These are phyloP conservation scores for Dynastes grantii DNA, from an alignment of 2,888 invertebrate species.

Conservation along the genomic window DNA sequence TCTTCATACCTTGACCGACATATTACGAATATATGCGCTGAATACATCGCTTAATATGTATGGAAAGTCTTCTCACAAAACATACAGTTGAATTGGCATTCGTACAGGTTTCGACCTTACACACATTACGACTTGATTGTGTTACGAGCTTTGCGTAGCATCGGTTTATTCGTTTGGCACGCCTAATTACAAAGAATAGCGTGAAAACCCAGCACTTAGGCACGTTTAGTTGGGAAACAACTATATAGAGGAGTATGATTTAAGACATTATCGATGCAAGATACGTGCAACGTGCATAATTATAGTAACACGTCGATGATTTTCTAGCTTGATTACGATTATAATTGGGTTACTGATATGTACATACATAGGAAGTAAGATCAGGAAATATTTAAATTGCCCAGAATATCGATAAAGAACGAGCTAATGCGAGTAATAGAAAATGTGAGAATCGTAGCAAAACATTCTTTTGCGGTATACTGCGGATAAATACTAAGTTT, in stretches of 20 bases:
- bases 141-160: conserved; percentile 36
- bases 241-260: conserved; percentile 22
- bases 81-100: neutral
- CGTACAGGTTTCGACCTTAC: conserved; percentile 37
- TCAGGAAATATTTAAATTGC: neutral
- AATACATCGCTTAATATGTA: conserved; percentile 43
- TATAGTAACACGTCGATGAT: conserved; percentile 32
- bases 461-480: too few relatives aligned
- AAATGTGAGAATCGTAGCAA: neutral
- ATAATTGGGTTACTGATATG: conserved; percentile 22
- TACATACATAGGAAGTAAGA: neutral
- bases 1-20: conserved; percentile 42
- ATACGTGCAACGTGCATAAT: conserved; percentile 27
- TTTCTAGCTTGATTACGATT: conserved; percentile 27
- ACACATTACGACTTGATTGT: conserved; percentile 29
- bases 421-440: neutral
- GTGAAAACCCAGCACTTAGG: conserved; percentile 36
- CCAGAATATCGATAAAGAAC: neutral
- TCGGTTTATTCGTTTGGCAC: conserved; percentile 20
- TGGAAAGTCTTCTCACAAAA: conserved; percentile 36
- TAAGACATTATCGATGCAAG: conserved; percentile 34
- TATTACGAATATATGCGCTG: conserved; percentile 36
- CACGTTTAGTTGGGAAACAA: conserved; percentile 43
- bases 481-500: neutral
- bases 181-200: conserved; percentile 31